Conservation (phyloP, 2,888 invertebrate genomes). For the Drosophila robusta region DNA sequence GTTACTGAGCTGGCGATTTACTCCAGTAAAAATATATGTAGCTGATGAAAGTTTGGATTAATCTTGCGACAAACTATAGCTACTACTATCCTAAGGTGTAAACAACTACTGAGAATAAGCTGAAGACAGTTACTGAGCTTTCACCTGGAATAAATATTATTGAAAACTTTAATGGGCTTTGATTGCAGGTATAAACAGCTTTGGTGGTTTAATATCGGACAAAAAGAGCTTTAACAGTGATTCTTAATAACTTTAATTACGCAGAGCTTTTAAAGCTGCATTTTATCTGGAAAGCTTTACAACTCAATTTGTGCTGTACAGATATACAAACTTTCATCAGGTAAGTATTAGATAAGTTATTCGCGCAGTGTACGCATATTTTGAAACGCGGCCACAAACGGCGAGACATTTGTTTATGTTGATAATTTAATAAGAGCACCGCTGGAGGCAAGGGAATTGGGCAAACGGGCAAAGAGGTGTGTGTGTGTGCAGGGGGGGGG, state of each 20-base stretch:
- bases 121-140: too few relatives aligned
- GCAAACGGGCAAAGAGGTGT: background rate
- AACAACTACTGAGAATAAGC: too few relatives aligned
- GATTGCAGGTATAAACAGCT: background rate
- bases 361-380: conserved; percentile 44
- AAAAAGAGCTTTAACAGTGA: too few relatives aligned
- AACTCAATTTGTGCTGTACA: too few relatives aligned
- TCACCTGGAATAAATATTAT: background rate
- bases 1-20: too few relatives aligned
- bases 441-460: conserved; percentile 49
- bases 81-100: too few relatives aligned
- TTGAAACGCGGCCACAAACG: conserved; percentile 55
- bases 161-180: background rate
- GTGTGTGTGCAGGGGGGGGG: too few relatives aligned
- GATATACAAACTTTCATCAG: background rate
- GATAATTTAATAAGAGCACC: conserved; percentile 76
- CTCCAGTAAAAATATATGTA: too few relatives aligned
- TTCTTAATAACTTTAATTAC: too few relatives aligned
- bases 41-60: too few relatives aligned
- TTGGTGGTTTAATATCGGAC: background rate
- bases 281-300: background rate
- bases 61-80: too few relatives aligned
- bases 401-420: conserved; percentile 77
- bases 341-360: background rate
- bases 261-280: background rate